Evolutionary conservation across 2,888 invertebrate genomes (phyloP), one percentile per base, ranked within the genome.

Genomic region (Drosophila leonis): DNA sequence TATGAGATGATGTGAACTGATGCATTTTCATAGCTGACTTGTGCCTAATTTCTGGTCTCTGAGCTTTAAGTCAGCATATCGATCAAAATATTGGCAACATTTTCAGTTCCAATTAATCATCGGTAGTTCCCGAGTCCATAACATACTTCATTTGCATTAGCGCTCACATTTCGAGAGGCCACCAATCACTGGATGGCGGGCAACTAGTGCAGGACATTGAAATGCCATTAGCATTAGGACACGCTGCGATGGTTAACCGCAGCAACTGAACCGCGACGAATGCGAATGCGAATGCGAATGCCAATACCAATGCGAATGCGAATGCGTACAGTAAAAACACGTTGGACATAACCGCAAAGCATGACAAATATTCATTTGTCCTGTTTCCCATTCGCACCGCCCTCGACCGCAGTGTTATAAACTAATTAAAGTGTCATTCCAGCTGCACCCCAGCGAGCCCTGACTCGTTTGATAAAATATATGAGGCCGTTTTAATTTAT

Each of bases 151-250:
- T 69, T 42, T 44, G 39, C 24, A 29, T 20, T 64, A 55, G 24
- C 27, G 33, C 42, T 44, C n/a, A 12, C 41, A 48, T 44, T 55
- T 15, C 52, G 7, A 51, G n/a, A 13, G 31, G 3, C 37, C 35
- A 33, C 31, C 54, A 72, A 66, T 72, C 65, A 64, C 69, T 56
- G 20, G 37, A 10, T 31, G 27, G 13, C 70, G 27, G 59, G 64
- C 64, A n/a, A 7, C 29, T 48, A 6, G 29, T 65, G 18, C 51
- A 18, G 77, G 85, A 88, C 90, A 90, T 75, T 70, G 76, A 90
- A 83, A 90, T 76, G 71, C 73, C 88, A 90, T 84, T 90, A 90
- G 86, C 82, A 82, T 71, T 68, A 71, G 64, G 27, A 39, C 83
- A 80, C 57, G 72, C 66, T 66, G 78, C 41, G 81, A 35, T 61